Evolutionary conservation across 2,797 vertebrate genomes (phyloP), one percentile per base, ranked within the genome.

Genomic region (Diplodus puntazzo): DNA sequence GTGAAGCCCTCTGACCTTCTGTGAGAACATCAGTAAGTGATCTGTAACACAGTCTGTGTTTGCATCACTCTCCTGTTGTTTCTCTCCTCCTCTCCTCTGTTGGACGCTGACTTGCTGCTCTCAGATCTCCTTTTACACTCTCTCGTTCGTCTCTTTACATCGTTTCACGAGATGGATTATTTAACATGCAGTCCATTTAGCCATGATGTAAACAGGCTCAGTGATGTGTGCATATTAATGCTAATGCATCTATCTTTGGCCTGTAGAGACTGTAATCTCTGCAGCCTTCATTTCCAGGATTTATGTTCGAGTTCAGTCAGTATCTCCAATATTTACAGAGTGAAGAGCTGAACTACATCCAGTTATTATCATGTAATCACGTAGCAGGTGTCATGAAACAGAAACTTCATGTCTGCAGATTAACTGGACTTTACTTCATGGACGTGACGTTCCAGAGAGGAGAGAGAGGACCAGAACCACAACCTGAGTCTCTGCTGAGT

Each of bases 241-340:
- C 57, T 83, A 80, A 85, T 83, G 80, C 63, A 48, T 58, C 58
- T n/a, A 43, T 75, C 61, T 60, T 52, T 34, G 76, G 63, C 69
- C 42, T 4, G 10, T 0, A 45, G 30, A 45, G 27, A 4, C 48
- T 39, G 27, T 2, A 14, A 7, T 6, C 53, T 80, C 16, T 65
- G 21, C 57, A n/a, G 45, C 17, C 17, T 30, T 64, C 65, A 45
- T 64, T 18, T 63, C 66, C 67, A 73, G 58, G 16, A 67, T 5
- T 7, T 16, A 3, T 20, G 23, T 65, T 53, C 43, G 13, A 46
- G 23, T 18, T 69, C 30, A 30, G 59, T 81, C 54, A 21, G 2
- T 18, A 50, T 9, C 7, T 27, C 3, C 4, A 3, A 17, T 48
- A 10, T 65, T 34, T 20, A 20, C 60, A 14, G 18, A 30, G 46